These are phyloP conservation scores for Cremastobaeus sp. DNA, from an alignment of 2,888 invertebrate genomes.

Conservation along the genomic window DNA sequence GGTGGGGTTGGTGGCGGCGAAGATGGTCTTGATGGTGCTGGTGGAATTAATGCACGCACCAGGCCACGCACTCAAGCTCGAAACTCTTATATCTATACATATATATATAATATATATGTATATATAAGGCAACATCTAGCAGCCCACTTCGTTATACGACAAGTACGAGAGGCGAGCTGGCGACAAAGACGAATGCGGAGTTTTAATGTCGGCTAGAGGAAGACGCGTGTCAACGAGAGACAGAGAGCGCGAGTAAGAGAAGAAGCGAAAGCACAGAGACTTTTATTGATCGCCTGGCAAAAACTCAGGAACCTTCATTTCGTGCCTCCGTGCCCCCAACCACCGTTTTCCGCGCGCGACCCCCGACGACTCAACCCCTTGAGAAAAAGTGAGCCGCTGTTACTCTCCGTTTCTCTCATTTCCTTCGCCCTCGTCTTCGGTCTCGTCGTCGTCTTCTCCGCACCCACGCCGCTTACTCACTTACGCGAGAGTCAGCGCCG, in stretches of 20 bases:
- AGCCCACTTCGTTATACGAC: conserved; percentile 77
- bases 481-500: conserved; percentile 62
- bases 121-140: conserved; percentile 62
- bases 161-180: conserved; percentile 72
- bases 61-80: conserved; percentile 74
- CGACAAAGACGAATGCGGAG: conserved; percentile 53
- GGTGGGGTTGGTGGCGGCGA: conserved; percentile 43
- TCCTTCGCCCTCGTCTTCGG: conserved; percentile 55
- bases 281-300: conserved; percentile 79
- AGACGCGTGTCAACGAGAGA: conserved; percentile 58
- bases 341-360: conserved; percentile 60
- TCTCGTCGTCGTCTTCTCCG: conserved; percentile 50
- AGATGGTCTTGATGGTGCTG: conserved; percentile 56
- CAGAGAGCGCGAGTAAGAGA: conserved; percentile 51
- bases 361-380: conserved; percentile 62
- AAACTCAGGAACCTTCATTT: conserved; percentile 79
- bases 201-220: conserved; percentile 42
- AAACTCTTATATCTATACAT: conserved; percentile 50
- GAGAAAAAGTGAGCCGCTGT: conserved; percentile 73
- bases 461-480: conserved; percentile 40
- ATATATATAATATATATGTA: conserved; percentile 45
- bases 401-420: conserved; percentile 59
- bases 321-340: conserved; percentile 77
- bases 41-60: conserved; percentile 75
- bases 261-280: conserved; percentile 75